Evolutionary conservation across 2,113 vertebrate genomes (phyloP).

Genomic region (Peromyscus maniculatus): DNA sequence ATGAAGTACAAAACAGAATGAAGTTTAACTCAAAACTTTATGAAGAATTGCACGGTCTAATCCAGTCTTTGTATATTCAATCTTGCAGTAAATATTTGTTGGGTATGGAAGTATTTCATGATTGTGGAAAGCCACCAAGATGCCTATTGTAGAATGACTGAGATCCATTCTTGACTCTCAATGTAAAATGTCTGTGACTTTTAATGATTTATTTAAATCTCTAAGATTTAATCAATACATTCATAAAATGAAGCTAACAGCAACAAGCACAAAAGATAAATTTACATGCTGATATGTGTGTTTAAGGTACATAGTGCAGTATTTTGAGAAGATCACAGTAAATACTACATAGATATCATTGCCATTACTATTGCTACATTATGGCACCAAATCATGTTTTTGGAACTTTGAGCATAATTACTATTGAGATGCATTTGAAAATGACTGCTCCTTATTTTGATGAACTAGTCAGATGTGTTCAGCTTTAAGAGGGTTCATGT

Average conservation of each 20-base stretch:
- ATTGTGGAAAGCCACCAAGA: neutral
- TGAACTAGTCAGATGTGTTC: neutral
- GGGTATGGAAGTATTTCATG: neutral
- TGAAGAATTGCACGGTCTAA: neutral
- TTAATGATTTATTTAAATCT: neutral
- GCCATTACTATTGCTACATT: neutral
- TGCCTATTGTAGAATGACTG: neutral
- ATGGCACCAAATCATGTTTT: neutral
- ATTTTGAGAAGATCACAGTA: neutral
- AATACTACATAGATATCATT: neutral
- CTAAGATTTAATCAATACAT: neutral
- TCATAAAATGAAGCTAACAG: neutral
- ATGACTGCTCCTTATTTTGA: neutral
- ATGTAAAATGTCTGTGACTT: neutral
- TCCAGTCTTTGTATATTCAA: accelerated
- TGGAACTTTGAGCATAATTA: neutral
- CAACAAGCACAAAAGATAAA: neutral
- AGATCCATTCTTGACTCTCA: neutral
- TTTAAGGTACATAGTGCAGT: neutral
- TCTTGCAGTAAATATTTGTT: neutral
- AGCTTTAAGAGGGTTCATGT: neutral
- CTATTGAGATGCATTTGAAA: neutral
- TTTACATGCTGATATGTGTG: neutral
- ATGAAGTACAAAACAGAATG: neutral
- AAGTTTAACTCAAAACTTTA: neutral